Conservation (phyloP, 2,888 invertebrate species). For the Oxystoma pomonae region DNA sequence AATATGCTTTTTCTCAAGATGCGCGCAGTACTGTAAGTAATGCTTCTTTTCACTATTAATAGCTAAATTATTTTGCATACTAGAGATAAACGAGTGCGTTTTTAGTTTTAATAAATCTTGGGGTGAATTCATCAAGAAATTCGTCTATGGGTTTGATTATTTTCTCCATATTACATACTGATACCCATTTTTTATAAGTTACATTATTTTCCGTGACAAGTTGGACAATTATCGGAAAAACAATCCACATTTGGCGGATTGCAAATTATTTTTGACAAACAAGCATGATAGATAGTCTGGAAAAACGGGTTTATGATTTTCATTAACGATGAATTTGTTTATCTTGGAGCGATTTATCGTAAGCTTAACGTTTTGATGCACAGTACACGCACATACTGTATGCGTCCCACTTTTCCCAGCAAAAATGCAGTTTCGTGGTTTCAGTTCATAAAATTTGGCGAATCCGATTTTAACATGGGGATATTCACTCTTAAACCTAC, state of each 20-base stretch:
- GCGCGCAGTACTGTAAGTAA: too few species aligned
- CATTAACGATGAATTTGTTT: not conserved
- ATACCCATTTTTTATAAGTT: too few species aligned
- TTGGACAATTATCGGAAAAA: not conserved
- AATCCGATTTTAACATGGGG: conserved; percentile 1
- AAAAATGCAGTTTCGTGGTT: conserved; percentile 1
- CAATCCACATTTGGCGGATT: not conserved
- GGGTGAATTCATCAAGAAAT: too few species aligned
- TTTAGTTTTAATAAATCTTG: too few species aligned
- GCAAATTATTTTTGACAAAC: not conserved
- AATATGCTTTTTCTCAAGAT: too few species aligned
- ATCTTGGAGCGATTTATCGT: conserved; percentile 2
- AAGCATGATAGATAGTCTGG: not conserved
- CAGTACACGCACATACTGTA: conserved; percentile 2
- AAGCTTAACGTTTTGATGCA: conserved; percentile 1
- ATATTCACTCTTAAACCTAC: not conserved
- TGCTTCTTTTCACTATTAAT: too few species aligned
- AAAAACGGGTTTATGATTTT: not conserved
- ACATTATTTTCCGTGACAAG: not conserved
- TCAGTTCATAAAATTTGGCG: conserved; percentile 3
- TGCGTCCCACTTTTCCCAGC: conserved; percentile 3
- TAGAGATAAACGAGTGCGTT: too few species aligned
- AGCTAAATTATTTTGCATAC: too few species aligned
- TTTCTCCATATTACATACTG: too few species aligned
- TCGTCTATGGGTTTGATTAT: too few species aligned